Evolutionary conservation across 2,888 invertebrate species (phyloP), one percentile per base, ranked within the genome.

Genomic region (Adelphocoris suturalis): DNA sequence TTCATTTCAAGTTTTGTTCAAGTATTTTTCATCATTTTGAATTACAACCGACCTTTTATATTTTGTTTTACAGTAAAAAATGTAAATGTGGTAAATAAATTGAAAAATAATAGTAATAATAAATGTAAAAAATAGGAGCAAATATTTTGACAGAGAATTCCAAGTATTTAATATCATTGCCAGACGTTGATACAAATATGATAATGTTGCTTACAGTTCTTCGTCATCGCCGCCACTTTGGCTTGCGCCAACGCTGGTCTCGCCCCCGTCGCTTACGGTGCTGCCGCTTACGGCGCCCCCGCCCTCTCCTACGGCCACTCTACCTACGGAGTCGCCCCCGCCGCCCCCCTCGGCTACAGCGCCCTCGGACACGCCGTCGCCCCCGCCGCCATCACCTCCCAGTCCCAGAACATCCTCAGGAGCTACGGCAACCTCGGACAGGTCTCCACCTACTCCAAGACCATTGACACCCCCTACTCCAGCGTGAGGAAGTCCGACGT

Each of bases 391-490:
- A 93, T 95, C 91, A 94, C 95, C 90, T 94, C 95, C 14, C 95
- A 95, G 92, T 94, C 95, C 61, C 94, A 95, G 90, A 96, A 96
- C 93, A 95, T 95, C 92, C 93, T 95, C 91, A 94, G 96, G 91
- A 94, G 95, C 81, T 95, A 94, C 90, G 96, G 95, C 91, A 96
- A 96, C 93, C 94, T 96, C 91, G 96, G 96, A 91, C 93, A 93
- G 91, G 94, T 96, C 90, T 96, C 96, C 19, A 96, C 96, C 82
- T 95, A 95, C 93, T 94, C 95, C 23, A 96, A 96, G 93, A 95
- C 95, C 91, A 95, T 96, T 92, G 95, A 96, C 93, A 96, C 96
- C 2, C 96, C 96, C 12, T 96, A 95, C 94, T 96, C 96, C 85
- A 96, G 95, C 92, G 96, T 96, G 78, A 95, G 95, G 92, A 96